Conservation (phyloP, 1,140 invertebrate genomes). For the Zaprionus tsacasi region DNA sequence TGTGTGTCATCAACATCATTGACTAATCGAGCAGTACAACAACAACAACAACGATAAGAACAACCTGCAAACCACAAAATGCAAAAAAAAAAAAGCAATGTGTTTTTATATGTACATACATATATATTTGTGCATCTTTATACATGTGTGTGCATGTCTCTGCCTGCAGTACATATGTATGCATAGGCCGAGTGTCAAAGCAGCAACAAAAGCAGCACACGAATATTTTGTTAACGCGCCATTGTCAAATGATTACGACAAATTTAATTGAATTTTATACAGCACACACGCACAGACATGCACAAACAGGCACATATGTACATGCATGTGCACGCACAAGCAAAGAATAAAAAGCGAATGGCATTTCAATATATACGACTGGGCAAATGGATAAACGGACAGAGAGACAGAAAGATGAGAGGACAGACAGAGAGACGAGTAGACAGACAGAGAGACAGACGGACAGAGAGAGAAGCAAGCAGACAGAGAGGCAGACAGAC, state of each 20-base stretch:
- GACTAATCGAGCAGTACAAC: constrained; percentile 51
- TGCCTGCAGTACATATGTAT: constrained; percentile 2
- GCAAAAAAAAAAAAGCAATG: constrained; percentile 48
- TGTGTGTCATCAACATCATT: constrained; percentile 48
- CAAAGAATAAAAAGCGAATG: constrained; percentile 26
- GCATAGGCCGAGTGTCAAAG: constrained; percentile 34
- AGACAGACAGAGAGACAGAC: neutral
- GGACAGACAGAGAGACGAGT: no score
- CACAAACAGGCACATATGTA: neutral
- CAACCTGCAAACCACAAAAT: constrained; percentile 24
- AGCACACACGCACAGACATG: constrained; percentile 14
- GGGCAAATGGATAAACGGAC: neutral
- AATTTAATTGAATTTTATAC: constrained; percentile 75
- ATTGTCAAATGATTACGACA: constrained; percentile 77
- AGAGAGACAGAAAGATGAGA: neutral
- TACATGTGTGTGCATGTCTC: neutral
- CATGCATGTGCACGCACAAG: neutral
- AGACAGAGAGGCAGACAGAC: neutral
- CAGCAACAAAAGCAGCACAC: constrained; percentile 50
- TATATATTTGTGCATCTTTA: constrained; percentile 14
- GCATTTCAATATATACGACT: constrained; percentile 34
- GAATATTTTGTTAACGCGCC: constrained; percentile 54
- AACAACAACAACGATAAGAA: constrained; percentile 17
- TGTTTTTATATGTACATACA: no score
- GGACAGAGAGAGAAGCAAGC: neutral